phyloP scores from a whole-genome alignment of 92 coral and sea anemone species.

The Paragorgia papillata region DNA sequence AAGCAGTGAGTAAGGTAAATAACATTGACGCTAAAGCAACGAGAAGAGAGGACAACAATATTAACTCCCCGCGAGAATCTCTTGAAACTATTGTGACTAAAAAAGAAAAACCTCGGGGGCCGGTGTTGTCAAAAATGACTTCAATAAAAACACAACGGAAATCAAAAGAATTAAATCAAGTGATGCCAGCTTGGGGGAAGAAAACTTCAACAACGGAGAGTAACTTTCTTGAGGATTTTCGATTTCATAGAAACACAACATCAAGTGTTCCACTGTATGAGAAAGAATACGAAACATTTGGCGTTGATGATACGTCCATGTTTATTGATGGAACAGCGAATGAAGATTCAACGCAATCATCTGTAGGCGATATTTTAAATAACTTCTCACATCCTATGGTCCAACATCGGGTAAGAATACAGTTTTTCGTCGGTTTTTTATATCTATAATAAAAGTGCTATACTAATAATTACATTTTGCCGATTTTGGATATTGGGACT shows the following conservation, averaged over 20 bases:
- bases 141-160: not conserved
- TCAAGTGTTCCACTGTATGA: not conserved
- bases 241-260: not conserved
- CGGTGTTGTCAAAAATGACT: not conserved
- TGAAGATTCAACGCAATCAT: not conserved
- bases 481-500: too few relatives aligned
- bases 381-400: not conserved
- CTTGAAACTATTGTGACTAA: not conserved
- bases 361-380: not conserved
- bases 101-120: not conserved
- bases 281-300: conserved; percentile 11
- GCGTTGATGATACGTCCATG: conserved; percentile 18
- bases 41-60: not conserved
- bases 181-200: conserved; percentile 33
- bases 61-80: not conserved
- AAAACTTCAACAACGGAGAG: conserved; percentile 9
- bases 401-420: not conserved
- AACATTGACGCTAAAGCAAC: not conserved
- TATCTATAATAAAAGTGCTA: too few relatives aligned
- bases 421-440: too few relatives aligned
- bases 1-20: not conserved
- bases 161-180: conserved; percentile 31
- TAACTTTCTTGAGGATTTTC: conserved; percentile 17
- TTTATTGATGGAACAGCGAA: not conserved
- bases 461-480: too few relatives aligned